phyloP scores from a whole-genome alignment of 2,888 invertebrate species.

The Pterobdella sp. region DNA sequence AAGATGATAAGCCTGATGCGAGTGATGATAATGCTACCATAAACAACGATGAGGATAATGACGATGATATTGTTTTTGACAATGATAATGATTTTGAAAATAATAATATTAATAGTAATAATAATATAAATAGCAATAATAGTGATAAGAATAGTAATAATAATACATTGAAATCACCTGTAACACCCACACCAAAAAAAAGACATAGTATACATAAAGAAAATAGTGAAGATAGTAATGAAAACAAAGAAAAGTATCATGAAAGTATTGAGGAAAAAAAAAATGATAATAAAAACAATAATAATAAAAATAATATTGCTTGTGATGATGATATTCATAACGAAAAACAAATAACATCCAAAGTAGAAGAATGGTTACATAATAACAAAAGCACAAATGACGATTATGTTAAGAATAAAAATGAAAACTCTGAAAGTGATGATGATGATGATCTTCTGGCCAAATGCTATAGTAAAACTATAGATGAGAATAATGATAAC shows the following conservation, averaged over 20 bases:
- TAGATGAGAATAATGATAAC: slow-evolving; percentile 10
- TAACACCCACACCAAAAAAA: too few species aligned
- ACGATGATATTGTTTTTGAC: background rate
- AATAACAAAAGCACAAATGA: too few species aligned
- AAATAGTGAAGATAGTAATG: too few species aligned
- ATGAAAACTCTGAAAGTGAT: background rate
- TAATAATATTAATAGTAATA: background rate
- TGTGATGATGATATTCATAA: too few species aligned
- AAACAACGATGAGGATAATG: background rate
- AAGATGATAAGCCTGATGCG: background rate
- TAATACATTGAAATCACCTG: too few species aligned
- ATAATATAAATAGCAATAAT: too few species aligned
- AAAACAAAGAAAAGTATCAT: too few species aligned
- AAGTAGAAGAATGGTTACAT: too few species aligned
- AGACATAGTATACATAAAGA: too few species aligned
- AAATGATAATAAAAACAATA: background rate
- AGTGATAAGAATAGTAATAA: too few species aligned
- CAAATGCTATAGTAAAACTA: background rate
- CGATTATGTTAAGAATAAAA: background rate
- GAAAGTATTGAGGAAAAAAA: background rate
- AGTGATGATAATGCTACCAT: background rate
- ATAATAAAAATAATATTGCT: background rate
- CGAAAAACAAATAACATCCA: too few species aligned
- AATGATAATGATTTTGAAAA: background rate
- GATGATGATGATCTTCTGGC: slow-evolving; percentile 6